Percentiles rank a stretch among this genome's conserved stretches.
phyloP scores from a whole-genome alignment of 2,113 vertebrate species.

The Sinocyclocheilus rhinocerous region DNA sequence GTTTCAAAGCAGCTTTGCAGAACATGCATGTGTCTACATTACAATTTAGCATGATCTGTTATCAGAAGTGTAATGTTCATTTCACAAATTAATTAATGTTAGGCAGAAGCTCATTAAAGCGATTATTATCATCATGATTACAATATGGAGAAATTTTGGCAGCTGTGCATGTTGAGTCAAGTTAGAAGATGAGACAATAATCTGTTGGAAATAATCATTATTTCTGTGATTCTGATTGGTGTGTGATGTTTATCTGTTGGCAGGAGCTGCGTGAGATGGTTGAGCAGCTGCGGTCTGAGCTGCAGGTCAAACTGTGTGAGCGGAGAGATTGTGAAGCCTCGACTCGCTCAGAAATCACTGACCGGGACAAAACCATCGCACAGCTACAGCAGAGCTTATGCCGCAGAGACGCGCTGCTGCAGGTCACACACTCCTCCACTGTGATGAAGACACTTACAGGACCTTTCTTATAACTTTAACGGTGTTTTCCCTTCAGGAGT shows the following conservation, averaged over 20 bases:
- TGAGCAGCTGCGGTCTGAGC: conserved; percentile 81
- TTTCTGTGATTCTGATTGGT: no score
- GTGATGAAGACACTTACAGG: background rate
- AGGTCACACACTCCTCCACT: conserved; percentile 69
- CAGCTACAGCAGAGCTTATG: conserved; percentile 76
- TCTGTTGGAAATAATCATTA: no score
- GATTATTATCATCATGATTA: no score
- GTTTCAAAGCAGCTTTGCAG: no score
- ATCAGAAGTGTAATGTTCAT: no score
- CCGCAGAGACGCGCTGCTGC: conserved; percentile 84
- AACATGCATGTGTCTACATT: no score
- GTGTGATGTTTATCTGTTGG: background rate
- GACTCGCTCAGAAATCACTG: conserved; percentile 70
- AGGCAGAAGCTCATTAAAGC: no score
- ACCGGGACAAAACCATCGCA: conserved; percentile 77
- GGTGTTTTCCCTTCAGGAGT: conserved; percentile 77
- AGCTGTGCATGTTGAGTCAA: no score
- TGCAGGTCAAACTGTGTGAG: conserved; percentile 81
- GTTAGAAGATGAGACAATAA: no score
- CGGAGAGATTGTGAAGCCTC: conserved; percentile 79
- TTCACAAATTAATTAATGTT: no score
- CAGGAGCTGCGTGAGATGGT: conserved; percentile 85
- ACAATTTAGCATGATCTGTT: no score
- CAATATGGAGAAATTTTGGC: no score
- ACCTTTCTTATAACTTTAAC: background rate